Evolutionary conservation across 2,113 vertebrate genomes (phyloP).

Genomic region (Podocnemis expansa): DNA sequence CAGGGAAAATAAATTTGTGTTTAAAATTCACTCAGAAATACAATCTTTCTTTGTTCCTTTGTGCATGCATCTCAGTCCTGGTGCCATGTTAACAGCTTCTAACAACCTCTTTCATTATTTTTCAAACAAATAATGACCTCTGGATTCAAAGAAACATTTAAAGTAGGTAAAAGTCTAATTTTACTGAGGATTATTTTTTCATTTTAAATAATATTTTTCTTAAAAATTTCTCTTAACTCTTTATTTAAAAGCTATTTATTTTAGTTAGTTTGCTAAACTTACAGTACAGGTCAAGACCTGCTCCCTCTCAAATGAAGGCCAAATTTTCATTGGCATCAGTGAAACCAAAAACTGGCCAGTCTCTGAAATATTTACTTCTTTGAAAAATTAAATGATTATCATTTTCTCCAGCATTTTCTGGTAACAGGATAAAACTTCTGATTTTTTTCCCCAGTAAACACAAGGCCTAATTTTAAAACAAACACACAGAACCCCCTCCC

Average conservation of each 20-base stretch:
- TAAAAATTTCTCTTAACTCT: neutral
- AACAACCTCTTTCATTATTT: neutral
- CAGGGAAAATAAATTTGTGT: rapidly evolving
- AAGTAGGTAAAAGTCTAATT: neutral
- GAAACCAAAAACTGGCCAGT: too few species aligned
- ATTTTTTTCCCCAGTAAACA: too few species aligned
- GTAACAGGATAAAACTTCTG: too few species aligned
- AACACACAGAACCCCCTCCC: too few species aligned
- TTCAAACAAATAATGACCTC: neutral
- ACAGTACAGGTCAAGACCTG: neutral
- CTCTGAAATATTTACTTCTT: too few species aligned
- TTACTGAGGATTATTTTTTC: neutral
- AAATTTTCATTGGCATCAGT: too few species aligned
- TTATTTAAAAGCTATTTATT: neutral
- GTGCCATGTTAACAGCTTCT: neutral
- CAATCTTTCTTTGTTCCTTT: neutral
- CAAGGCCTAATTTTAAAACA: too few species aligned
- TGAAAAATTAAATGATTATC: too few species aligned
- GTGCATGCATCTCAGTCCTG: neutral
- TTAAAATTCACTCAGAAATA: neutral
- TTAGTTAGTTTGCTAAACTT: neutral
- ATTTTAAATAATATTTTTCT: neutral
- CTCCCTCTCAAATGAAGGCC: neutral
- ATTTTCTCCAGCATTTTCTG: too few species aligned
- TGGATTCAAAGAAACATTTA: neutral